Percentiles rank a stretch among this genome's conserved stretches.
These are phyloP conservation scores for Mus musculus DNA, from an alignment of 2,113 vertebrate genomes.

Conservation along the genomic window DNA sequence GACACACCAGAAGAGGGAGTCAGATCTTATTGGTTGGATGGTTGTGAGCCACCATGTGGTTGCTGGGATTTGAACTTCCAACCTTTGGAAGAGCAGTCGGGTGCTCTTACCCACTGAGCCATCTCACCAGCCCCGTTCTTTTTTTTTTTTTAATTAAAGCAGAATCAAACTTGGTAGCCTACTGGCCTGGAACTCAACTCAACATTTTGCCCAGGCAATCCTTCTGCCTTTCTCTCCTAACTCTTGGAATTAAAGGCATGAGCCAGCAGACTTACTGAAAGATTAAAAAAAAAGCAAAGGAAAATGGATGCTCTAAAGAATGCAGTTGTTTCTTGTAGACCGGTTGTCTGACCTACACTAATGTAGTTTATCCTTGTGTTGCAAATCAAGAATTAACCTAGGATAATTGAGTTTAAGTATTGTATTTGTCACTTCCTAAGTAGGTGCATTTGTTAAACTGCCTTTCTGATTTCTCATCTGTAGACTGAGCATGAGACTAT, in stretches of 20 bases:
- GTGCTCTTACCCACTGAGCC: too few species aligned
- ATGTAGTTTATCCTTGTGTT: not conserved
- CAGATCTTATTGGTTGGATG: too few species aligned
- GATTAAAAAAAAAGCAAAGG: not conserved
- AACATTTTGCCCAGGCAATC: not conserved
- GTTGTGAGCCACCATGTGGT: too few species aligned
- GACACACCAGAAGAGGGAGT: too few species aligned
- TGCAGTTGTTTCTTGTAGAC: not conserved
- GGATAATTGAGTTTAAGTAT: conserved; percentile 2
- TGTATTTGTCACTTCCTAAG: conserved; percentile 10
- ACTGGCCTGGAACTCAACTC: not conserved
- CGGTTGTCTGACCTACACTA: not conserved
- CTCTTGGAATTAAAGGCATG: not conserved
- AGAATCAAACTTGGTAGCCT: not conserved
- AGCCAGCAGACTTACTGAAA: not conserved
- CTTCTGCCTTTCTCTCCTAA: not conserved
- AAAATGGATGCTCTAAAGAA: not conserved
- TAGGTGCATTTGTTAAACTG: not conserved
- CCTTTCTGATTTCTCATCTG: conserved; percentile 26
- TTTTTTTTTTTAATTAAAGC: not conserved
- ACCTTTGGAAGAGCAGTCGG: too few species aligned
- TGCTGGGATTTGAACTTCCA: too few species aligned
- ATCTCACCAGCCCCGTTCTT: too few species aligned
- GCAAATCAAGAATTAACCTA: not conserved
- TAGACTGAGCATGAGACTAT: conserved; percentile 29